Percentiles rank a stretch among this genome's conserved stretches.
These are phyloP conservation scores for Anableps anableps DNA, from an alignment of 2,797 vertebrate species.

Conservation along the genomic window DNA sequence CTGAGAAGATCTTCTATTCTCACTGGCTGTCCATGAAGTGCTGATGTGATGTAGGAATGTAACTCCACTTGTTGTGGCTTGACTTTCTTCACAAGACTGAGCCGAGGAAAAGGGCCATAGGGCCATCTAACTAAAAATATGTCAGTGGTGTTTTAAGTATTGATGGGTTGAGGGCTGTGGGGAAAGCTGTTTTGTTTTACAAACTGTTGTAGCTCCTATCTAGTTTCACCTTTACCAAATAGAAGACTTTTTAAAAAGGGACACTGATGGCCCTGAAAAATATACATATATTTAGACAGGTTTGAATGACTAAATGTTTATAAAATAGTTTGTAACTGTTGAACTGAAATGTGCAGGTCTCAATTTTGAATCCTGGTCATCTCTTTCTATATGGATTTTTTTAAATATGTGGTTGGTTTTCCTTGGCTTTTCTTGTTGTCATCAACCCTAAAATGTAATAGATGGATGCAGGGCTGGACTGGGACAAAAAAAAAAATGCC, in stretches of 20 bases:
- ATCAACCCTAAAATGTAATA: not conserved
- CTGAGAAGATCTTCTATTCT: conserved; percentile 30
- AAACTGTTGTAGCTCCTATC: conserved; percentile 29
- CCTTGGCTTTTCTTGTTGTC: too few relatives aligned
- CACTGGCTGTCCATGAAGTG: conserved; percentile 8
- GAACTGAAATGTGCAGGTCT: not conserved
- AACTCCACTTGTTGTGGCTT: not conserved
- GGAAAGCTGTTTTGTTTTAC: conserved; percentile 31
- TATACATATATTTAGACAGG: not conserved
- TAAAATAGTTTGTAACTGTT: not conserved
- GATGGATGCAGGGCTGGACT: too few relatives aligned
- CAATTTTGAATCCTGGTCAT: not conserved
- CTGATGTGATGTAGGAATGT: conserved; percentile 52
- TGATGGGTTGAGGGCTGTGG: conserved; percentile 37
- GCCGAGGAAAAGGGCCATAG: conserved; percentile 8
- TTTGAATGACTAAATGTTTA: not conserved
- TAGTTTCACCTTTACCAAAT: conserved; percentile 26
- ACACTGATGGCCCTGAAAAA: not conserved
- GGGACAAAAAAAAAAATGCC: too few relatives aligned
- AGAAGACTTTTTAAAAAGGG: not conserved
- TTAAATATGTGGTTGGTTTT: too few relatives aligned
- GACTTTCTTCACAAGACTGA: conserved; percentile 17
- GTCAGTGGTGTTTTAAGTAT: conserved; percentile 48
- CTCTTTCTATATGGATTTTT: too few relatives aligned
- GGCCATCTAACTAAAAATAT: conserved; percentile 18